Conservation (phyloP, 2,888 invertebrate genomes). For the Polyommatus iphigenia region DNA sequence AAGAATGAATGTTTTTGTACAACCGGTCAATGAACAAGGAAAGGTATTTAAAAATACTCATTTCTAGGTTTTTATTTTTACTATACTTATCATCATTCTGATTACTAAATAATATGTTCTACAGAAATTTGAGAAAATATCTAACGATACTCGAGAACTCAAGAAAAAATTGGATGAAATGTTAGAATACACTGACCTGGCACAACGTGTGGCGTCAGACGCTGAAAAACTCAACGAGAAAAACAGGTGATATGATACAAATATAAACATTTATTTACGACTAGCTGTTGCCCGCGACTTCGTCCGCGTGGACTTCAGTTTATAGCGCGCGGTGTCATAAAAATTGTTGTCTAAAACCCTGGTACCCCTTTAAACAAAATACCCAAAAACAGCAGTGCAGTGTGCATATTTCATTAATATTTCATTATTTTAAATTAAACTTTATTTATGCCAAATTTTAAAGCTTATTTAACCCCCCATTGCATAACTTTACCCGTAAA, state of each 20-base stretch:
- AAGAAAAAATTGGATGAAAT: constrained; percentile 87
- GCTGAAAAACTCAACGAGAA: constrained; percentile 80
- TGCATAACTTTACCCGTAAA: too few species aligned
- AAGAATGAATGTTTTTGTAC: constrained; percentile 83
- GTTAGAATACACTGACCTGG: constrained; percentile 82
- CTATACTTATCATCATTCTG: constrained; percentile 21
- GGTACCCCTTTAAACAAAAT: too few species aligned
- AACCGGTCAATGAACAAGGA: constrained; percentile 83
- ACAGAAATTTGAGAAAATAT: constrained; percentile 76
- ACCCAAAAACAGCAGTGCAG: too few species aligned
- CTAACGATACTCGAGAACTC: constrained; percentile 81
- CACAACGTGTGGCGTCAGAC: constrained; percentile 80
- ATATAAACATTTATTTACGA: not conserved
- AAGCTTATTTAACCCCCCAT: too few species aligned
- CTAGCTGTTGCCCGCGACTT: too few species aligned
- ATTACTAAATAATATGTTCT: not conserved
- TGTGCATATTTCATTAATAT: too few species aligned
- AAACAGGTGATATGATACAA: constrained; percentile 63
- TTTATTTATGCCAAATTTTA: too few species aligned
- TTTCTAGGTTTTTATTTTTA: constrained; percentile 29
- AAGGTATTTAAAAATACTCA: constrained; percentile 50
- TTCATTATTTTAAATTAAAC: too few species aligned
- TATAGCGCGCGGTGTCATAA: too few species aligned
- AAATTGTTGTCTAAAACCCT: too few species aligned
- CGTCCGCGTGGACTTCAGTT: too few species aligned